Evolutionary conservation across 2,797 vertebrate genomes (phyloP), one percentile per base, ranked within the genome.

Genomic region (Phaenicophaeus curvirostris): DNA sequence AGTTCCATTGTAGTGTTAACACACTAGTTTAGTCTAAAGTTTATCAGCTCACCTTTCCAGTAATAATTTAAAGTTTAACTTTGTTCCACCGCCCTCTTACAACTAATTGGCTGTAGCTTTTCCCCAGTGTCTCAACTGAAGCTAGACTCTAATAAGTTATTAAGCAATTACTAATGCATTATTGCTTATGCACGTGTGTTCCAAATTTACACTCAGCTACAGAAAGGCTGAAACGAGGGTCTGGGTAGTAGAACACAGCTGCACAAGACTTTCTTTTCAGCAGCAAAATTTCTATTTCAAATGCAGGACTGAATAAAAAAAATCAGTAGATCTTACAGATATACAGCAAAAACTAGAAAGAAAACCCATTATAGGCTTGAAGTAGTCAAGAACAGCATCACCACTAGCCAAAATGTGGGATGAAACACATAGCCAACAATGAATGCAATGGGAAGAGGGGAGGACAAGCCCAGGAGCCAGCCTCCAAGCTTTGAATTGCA

Each of bases 21-120:
- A 96, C 88, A 95, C 78, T 62, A 82, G 86, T 94, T 95, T 31
- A 89, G 39, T 63, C 76, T 71, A 84, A 94, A 95, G 76, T 97
- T 93, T 95, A 95, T 95, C 94, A 94, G 77, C 71, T 85, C 93
- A 96, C 78, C 91, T 95, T 96, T 85, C 61, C 78, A 95, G 84
- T 85, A 96, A 94, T 95, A 96, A 89, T 94, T 96, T 90, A 61
- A 71, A 86, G 74, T 96, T 94, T 94, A 93, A 96, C 96, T 97
- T 96, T 92, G 85, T 94, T 95, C 84, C 50, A 85, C 71, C 48
- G 0, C 71, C 87, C 77, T 95, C 80, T 85, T 93, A 94, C 57
- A 89, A 92, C 74, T 94, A 97, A 96, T 95, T 96, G 94, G 87
- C 82, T 92, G 62, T 44, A 75, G 82, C 28, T 93, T 95, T 66